Percentiles rank a stretch among this genome's conserved stretches.
Conservation (phyloP, 2,888 invertebrate genomes). For the Coleophora deauratella region DNA sequence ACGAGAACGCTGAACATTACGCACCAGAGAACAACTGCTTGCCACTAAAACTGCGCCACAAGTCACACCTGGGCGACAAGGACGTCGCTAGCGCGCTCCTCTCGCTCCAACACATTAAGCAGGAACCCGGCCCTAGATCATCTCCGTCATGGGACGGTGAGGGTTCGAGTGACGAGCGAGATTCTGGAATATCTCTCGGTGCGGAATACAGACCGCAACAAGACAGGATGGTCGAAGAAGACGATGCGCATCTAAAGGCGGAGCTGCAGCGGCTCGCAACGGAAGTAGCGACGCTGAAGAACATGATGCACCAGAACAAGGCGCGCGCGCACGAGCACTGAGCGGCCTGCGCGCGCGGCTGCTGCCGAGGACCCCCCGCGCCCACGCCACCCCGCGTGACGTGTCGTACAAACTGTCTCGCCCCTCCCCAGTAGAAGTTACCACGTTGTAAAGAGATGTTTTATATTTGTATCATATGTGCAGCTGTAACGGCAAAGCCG, state of each 20-base stretch:
- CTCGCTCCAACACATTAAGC: conserved; percentile 89
- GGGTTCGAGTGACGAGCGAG: conserved; percentile 91
- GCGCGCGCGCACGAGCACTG: conserved; percentile 63
- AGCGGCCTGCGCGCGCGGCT: conserved; percentile 42
- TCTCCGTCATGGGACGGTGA: conserved; percentile 92
- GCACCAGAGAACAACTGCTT: conserved; percentile 83
- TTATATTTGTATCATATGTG: conserved; percentile 61
- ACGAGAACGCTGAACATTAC: conserved; percentile 64
- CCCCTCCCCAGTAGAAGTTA: conserved; percentile 62
- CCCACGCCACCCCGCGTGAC: conserved; percentile 22
- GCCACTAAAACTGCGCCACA: conserved; percentile 93
- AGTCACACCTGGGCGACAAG: conserved; percentile 91
- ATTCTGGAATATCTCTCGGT: conserved; percentile 90
- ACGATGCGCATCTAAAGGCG: conserved; percentile 85
- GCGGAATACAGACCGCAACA: conserved; percentile 75
- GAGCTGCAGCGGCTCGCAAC: conserved; percentile 91
- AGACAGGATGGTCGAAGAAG: conserved; percentile 68
- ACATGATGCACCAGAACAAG: conserved; percentile 81
- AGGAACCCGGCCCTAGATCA: conserved; percentile 85
- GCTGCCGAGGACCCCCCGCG: conserved; percentile 19
- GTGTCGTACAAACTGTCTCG: conserved; percentile 60
- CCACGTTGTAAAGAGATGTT: conserved; percentile 66
- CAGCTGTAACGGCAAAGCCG: conserved; percentile 66
- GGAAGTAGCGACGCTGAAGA: conserved; percentile 92
- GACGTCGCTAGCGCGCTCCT: conserved; percentile 89